Percentiles rank a stretch among this genome's conserved stretches.
phyloP scores from a whole-genome alignment of 1,140 invertebrate species.

The Pomacea maculata region DNA sequence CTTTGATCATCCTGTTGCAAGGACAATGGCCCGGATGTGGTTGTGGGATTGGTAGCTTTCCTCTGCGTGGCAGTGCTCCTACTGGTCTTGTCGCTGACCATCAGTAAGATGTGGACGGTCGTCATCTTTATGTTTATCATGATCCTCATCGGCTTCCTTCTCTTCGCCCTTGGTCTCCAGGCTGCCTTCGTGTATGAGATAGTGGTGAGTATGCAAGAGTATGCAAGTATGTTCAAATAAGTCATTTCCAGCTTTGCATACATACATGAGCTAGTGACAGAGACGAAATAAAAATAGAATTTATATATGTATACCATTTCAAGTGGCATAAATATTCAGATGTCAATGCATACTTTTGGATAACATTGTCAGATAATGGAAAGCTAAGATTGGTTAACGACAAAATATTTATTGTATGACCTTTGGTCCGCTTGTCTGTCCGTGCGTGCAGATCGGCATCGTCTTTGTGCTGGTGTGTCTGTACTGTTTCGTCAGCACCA shows the following conservation, averaged over 20 bases:
- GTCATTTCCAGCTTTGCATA: no score
- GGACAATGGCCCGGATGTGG: constrained; percentile 29
- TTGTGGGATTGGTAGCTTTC: constrained; percentile 39
- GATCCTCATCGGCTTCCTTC: constrained; percentile 39
- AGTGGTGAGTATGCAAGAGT: constrained; percentile 17
- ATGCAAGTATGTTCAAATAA: no score
- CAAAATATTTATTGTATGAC: no score
- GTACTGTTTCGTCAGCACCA: constrained; percentile 45
- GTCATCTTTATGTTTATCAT: constrained; percentile 39
- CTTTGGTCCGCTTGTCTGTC: no score
- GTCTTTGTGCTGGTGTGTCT: constrained; percentile 41
- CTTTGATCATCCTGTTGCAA: neutral
- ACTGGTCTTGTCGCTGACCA: constrained; percentile 36
- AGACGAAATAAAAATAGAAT: no score
- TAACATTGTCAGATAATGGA: no score
- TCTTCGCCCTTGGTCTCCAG: constrained; percentile 27
- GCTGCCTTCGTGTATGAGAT: constrained; percentile 36
- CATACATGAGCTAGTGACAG: no score
- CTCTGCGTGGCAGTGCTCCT: constrained; percentile 38
- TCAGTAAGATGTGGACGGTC: constrained; percentile 45
- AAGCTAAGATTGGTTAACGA: no score
- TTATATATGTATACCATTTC: no score
- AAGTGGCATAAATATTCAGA: no score
- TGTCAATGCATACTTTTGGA: no score
- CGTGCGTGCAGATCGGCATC: constrained; percentile 25